Conservation (phyloP, 2,888 invertebrate genomes). For the Hirtodrosophila histrioides region DNA sequence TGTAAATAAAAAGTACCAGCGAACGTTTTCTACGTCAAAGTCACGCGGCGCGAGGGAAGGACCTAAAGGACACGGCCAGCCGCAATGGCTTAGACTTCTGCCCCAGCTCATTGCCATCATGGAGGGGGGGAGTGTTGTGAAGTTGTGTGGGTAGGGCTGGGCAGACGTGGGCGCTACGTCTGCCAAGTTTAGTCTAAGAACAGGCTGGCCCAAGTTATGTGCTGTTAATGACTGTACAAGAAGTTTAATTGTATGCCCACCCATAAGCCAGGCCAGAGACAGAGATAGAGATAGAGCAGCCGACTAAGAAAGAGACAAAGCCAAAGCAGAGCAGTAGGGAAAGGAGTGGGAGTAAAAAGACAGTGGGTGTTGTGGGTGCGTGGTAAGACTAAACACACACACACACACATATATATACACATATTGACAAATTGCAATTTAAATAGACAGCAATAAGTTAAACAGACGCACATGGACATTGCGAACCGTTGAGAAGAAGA, state of each 20-base stretch:
- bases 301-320: slow-evolving; percentile 8
- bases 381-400: slow-evolving; percentile 28
- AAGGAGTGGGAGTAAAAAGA: neutral
- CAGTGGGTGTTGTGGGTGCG: slow-evolving; percentile 36
- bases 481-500: slow-evolving; percentile 14
- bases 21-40: slow-evolving; percentile 69
- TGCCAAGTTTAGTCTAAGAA: slow-evolving; percentile 71
- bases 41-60: slow-evolving; percentile 13
- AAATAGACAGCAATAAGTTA: slow-evolving; percentile 81
- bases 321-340: slow-evolving; percentile 5
- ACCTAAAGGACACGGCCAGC: slow-evolving; percentile 47
- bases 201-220: slow-evolving; percentile 70
- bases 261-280: slow-evolving; percentile 32
- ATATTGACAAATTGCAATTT: slow-evolving; percentile 80
- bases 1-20: slow-evolving; percentile 80
- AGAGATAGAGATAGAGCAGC: slow-evolving; percentile 10
- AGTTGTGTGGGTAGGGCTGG: neutral
- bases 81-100: slow-evolving; percentile 55
- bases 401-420: slow-evolving; percentile 35
- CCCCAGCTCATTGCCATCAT: slow-evolving; percentile 10
- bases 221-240: slow-evolving; percentile 80
- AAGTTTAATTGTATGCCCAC: slow-evolving; percentile 76
- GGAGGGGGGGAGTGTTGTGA: neutral
- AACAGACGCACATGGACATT: slow-evolving; percentile 66
- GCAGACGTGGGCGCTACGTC: slow-evolving; percentile 50